Base-by-base conservation (phyloP, 2,113 vertebrate genomes). In the Podarcis cretensis region DNA sequence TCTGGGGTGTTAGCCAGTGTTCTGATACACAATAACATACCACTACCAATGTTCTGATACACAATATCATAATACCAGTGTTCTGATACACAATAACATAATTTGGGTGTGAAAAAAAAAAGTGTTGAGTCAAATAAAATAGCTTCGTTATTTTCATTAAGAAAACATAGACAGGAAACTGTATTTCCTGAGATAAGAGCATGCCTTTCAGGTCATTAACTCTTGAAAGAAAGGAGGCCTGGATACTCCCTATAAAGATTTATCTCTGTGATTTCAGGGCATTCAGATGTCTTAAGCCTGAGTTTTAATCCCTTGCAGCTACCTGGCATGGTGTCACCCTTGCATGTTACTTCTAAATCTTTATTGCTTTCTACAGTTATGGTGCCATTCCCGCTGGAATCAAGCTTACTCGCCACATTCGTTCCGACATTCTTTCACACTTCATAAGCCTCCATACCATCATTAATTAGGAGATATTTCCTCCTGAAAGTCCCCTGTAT, bases 401-500 rank as follows among this genome's bases (percentile, higher is more conserved):
- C 83, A 83, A 63, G 80, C 87, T 93, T 93, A 85, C 1, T 4
- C 73, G 81, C 90, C 80, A 93, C 73, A 81, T 93, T 94, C 87
- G 80, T 94, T 91, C 82, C 92, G 89, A 93, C 73, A 43, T 88
- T 43, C 90, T 95, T 96, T 94, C 84, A 95, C 87, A 95, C 87
- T 92, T 96, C 87, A 85, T 90, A 86, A 95, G 89, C 74, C 86
- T 93, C 68, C 85, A 82, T 91, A 91, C 91, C 85, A 87, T 89
- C 94, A 94, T 93, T 94, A 93, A 92, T 95, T 94, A 95, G 91
- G 90, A 95, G 87, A 91, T 80, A 86, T 93, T 91, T 93, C 78
- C 75, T 95, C 63, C 88, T 89, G 79, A 90, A 95, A 95, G 79
- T 90, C n/a, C 81, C 79, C 83, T 89, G 2, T 1, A 13, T 92